Evolutionary conservation across 2,113 vertebrate species (phyloP).

Genomic region (Muscicapa adusta): DNA sequence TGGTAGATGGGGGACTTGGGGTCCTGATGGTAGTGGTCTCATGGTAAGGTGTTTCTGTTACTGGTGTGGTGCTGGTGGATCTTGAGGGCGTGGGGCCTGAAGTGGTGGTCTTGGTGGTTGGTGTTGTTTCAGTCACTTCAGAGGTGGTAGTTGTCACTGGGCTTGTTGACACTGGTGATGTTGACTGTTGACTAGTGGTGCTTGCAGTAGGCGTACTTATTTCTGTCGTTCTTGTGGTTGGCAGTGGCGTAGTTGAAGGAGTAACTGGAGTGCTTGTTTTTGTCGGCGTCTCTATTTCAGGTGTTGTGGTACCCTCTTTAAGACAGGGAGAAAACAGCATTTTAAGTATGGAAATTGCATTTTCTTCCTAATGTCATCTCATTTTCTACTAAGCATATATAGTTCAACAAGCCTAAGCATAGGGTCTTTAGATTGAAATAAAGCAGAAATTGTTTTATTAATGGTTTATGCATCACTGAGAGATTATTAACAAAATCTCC

Average conservation of each 20-base stretch:
- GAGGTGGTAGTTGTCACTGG: background rate
- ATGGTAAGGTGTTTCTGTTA: fast-evolving
- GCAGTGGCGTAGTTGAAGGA: background rate
- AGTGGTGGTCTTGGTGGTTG: background rate
- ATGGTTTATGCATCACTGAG: background rate
- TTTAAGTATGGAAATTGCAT: background rate
- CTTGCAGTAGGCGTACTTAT: background rate
- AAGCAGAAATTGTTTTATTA: background rate
- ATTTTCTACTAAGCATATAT: background rate
- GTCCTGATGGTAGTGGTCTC: background rate
- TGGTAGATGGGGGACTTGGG: background rate
- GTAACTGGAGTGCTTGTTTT: background rate
- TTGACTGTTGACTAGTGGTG: background rate
- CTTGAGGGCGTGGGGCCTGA: background rate
- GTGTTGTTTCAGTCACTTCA: fast-evolving
- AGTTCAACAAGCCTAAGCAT: background rate
- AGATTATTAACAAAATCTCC: background rate
- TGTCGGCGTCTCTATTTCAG: fast-evolving
- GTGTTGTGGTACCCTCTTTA: background rate
- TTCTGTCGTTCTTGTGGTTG: background rate
- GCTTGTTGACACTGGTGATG: background rate
- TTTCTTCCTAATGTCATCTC: background rate
- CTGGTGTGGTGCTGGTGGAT: background rate
- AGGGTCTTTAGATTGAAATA: background rate
- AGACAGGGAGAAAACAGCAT: background rate